phyloP scores from a whole-genome alignment of 23 tunicate genomes.

The Halocynthia roretzi region DNA sequence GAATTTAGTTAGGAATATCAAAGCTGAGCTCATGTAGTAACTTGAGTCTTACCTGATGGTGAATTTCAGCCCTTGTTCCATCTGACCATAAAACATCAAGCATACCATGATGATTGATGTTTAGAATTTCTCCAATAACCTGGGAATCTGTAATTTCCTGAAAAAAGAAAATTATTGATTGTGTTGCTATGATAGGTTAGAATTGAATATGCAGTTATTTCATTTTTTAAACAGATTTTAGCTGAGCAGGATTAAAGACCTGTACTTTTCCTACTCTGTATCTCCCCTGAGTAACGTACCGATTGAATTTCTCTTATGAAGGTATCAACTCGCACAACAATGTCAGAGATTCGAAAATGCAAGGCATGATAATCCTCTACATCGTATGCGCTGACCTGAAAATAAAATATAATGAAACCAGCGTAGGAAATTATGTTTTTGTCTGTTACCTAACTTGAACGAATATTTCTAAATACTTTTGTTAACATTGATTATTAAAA shows the following conservation, averaged over 20 bases:
- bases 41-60: conserved; percentile 35
- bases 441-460: too few species aligned
- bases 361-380: conserved; percentile 35
- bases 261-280: too few species aligned
- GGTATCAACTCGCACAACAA: conserved; percentile 21
- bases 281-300: too few species aligned
- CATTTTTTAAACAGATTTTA: too few species aligned
- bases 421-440: too few species aligned
- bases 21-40: not conserved
- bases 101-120: conserved; percentile 41
- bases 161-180: not conserved
- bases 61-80: conserved; percentile 23
- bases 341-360: conserved; percentile 43
- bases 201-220: not conserved
- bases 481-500: too few species aligned
- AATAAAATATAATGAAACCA: not conserved
- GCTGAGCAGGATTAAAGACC: too few species aligned
- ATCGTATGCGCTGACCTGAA: conserved; percentile 57
- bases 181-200: not conserved
- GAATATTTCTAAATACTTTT: too few species aligned
- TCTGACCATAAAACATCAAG: conserved; percentile 45
- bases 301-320: too few species aligned
- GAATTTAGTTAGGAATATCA: not conserved
- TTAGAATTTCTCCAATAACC: conserved; percentile 42
- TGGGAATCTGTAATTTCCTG: not conserved